A percentile compares a stretch with the other conserved stretches of the same genome.
phyloP scores from a whole-genome alignment of 2,888 invertebrate species.

The Drosophila formosana region DNA sequence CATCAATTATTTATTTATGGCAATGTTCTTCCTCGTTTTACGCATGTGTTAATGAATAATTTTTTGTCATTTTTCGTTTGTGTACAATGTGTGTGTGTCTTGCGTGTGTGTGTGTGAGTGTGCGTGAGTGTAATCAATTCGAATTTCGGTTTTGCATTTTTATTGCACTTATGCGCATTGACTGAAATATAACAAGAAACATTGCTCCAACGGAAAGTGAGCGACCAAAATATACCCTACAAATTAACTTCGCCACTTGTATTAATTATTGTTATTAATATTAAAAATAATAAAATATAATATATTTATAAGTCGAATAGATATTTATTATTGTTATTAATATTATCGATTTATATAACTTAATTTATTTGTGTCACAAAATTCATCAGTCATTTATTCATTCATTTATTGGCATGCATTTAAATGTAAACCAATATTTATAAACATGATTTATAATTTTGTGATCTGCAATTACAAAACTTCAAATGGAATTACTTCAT shows the following conservation, averaged over 20 bases:
- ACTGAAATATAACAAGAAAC: conserved; percentile 16
- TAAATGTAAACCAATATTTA: no score
- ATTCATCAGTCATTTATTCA: no score
- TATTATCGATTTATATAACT: no score
- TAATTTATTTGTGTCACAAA: no score
- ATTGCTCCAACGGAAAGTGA: no score
- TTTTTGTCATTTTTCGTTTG: conserved; percentile 61
- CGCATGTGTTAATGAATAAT: conserved; percentile 81
- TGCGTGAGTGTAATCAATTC: conserved; percentile 63
- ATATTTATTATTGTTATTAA: no score
- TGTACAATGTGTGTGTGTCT: conserved; percentile 10
- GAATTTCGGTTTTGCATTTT: conserved; percentile 69
- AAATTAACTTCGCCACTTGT: background rate
- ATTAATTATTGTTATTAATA: no score
- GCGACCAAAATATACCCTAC: background rate
- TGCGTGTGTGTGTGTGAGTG: conserved; percentile 7
- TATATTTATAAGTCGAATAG: background rate
- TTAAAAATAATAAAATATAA: background rate
- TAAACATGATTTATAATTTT: no score
- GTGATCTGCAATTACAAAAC: no score
- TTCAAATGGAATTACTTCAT: no score
- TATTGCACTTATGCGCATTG: conserved; percentile 67
- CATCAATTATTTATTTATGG: conserved; percentile 84
- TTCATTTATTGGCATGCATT: no score
- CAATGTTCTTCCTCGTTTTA: conserved; percentile 75